Evolutionary conservation across 1,140 invertebrate genomes (phyloP).

Genomic region (Aphaenogaster ashmeadi): DNA sequence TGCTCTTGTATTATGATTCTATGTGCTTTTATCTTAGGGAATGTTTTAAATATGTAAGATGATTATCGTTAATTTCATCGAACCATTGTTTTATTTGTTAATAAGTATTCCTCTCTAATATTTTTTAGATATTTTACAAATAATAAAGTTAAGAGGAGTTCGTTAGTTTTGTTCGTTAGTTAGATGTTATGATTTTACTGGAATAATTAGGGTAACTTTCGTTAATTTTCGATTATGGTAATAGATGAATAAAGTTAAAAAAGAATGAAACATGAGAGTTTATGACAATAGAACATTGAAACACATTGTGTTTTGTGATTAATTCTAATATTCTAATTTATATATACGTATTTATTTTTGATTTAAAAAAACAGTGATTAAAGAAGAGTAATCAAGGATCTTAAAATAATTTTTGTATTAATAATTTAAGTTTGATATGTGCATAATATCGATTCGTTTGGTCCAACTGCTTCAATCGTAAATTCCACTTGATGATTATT

Average conservation of each 20-base stretch:
- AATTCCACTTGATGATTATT: neutral
- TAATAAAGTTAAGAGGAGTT: neutral
- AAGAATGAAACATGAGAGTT: neutral
- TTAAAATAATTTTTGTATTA: neutral
- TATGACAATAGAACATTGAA: neutral
- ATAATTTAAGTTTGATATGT: neutral
- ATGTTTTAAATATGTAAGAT: neutral
- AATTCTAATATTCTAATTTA: neutral
- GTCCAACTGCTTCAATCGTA: neutral
- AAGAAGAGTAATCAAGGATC: neutral
- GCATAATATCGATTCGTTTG: neutral
- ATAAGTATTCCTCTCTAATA: neutral
- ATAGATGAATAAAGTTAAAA: neutral
- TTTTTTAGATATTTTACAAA: neutral
- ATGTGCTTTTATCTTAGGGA: neutral
- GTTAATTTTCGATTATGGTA: neutral
- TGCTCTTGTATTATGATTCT: neutral
- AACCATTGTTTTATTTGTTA: neutral
- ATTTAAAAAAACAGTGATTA: neutral
- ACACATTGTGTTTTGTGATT: neutral
- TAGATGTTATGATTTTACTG: neutral
- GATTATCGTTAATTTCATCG: neutral
- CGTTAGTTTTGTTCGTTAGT: neutral
- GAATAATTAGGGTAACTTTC: neutral
- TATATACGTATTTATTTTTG: neutral